Percentiles rank a stretch among this genome's conserved stretches.
Conservation (phyloP, 2,888 invertebrate genomes). For the Temnothorax rugatulus region DNA sequence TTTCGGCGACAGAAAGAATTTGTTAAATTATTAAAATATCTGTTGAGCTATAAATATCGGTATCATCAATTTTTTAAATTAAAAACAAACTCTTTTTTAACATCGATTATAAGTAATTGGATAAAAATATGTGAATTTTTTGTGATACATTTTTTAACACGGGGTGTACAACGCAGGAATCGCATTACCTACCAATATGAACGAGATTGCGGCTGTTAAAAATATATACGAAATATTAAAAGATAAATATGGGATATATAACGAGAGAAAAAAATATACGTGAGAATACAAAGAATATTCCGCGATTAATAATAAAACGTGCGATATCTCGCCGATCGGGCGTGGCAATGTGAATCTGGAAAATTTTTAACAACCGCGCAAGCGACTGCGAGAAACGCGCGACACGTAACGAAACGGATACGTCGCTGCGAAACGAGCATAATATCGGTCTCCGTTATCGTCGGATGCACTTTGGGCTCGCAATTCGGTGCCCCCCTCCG, state of each 20-base stretch:
- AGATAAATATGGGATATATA: conserved; percentile 3
- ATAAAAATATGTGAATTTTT: background rate
- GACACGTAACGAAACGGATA: conserved; percentile 58
- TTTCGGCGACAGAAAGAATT: background rate
- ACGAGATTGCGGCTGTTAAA: background rate
- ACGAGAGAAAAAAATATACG: background rate
- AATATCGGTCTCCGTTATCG: conserved; percentile 80
- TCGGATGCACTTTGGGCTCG: conserved; percentile 80
- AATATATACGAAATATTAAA: background rate
- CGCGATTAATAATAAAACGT: conserved; percentile 23
- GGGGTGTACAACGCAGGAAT: background rate
- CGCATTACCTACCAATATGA: background rate
- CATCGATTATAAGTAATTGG: background rate
- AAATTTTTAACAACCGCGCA: conserved; percentile 55
- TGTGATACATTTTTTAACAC: background rate
- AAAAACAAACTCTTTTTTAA: background rate
- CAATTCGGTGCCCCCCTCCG: conserved; percentile 78
- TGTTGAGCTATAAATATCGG: no score
- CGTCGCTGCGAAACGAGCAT: conserved; percentile 68
- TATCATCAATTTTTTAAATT: background rate
- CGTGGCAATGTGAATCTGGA: conserved; percentile 61
- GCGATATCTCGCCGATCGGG: conserved; percentile 53
- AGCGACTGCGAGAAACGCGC: conserved; percentile 62
- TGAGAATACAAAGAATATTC: background rate
- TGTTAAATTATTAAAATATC: background rate